Evolutionary conservation across 92 coral and sea anemone species (phyloP).

Genomic region (Ricordea florida): DNA sequence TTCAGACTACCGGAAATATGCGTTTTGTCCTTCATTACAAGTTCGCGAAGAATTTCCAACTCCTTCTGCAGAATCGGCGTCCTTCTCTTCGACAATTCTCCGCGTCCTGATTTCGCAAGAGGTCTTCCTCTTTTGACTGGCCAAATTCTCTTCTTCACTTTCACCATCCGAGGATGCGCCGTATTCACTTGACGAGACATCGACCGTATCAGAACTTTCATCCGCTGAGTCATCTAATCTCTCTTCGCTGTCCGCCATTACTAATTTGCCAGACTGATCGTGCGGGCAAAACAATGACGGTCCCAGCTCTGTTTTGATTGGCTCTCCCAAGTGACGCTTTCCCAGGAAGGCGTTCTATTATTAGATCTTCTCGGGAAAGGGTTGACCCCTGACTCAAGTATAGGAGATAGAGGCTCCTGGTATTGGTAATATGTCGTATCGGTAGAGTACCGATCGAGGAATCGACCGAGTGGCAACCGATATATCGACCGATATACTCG

Average conservation of each 20-base stretch:
- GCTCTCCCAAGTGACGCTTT: slow-evolving; percentile 23
- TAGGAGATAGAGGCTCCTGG: not conserved
- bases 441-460: not conserved
- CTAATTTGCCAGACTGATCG: not conserved
- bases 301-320: slow-evolving; percentile 28
- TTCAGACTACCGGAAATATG: slow-evolving; percentile 3
- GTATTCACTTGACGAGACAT: slow-evolving; percentile 24
- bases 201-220: slow-evolving; percentile 15
- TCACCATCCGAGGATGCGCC: slow-evolving; percentile 11
- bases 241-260: slow-evolving; percentile 10
- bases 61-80: not conserved
- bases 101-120: slow-evolving; percentile 2
- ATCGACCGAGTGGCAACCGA: not conserved
- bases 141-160: slow-evolving; percentile 17
- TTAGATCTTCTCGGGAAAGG: slow-evolving; percentile 34
- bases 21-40: slow-evolving; percentile 13
- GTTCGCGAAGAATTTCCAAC: not conserved
- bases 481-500: not conserved
- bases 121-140: too few relatives aligned
- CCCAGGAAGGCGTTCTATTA: slow-evolving; percentile 30
- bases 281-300: not conserved
- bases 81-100: not conserved
- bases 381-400: slow-evolving; percentile 29
- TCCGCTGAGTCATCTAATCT: not conserved
- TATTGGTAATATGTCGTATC: not conserved